These are phyloP conservation scores for Xestia sexstrigata DNA, from an alignment of 2,888 invertebrate species.

Conservation along the genomic window DNA sequence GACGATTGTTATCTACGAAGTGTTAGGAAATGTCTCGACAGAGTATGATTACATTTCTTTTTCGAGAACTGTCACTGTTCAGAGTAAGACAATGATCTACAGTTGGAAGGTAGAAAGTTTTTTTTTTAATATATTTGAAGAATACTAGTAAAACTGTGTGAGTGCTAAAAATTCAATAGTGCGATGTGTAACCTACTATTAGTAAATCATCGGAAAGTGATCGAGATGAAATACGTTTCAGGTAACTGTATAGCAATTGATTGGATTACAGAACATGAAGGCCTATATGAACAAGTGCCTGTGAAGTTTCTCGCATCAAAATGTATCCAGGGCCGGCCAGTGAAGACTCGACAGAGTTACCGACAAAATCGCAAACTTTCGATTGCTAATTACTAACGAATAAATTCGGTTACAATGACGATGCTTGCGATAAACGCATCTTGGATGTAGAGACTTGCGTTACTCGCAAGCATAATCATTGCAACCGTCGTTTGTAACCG, in stretches of 20 bases:
- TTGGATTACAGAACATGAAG: not conserved
- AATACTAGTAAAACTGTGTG: not conserved
- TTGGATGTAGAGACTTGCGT: too few relatives aligned
- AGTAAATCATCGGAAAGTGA: not conserved
- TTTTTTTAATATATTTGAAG: not conserved
- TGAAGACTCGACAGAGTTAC: too few relatives aligned
- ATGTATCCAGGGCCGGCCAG: too few relatives aligned
- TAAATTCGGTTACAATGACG: too few relatives aligned
- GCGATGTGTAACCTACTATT: not conserved
- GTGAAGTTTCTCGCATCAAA: not conserved
- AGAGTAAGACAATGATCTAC: constrained; percentile 26
- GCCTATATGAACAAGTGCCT: too few relatives aligned
- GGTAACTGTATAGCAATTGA: not conserved
- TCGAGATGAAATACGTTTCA: not conserved
- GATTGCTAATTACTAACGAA: too few relatives aligned
- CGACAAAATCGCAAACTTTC: too few relatives aligned
- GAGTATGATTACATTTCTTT: constrained; percentile 48
- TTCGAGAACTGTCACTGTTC: constrained; percentile 50
- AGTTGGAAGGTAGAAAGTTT: constrained; percentile 22
- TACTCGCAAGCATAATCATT: too few relatives aligned
- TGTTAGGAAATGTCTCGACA: constrained; percentile 63
- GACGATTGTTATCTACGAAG: constrained; percentile 65
- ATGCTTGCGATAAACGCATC: too few relatives aligned
- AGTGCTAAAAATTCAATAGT: not conserved
- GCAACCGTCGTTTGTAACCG: too few relatives aligned